phyloP scores from a whole-genome alignment of 2,113 vertebrate genomes.

The Vombatus ursinus region DNA sequence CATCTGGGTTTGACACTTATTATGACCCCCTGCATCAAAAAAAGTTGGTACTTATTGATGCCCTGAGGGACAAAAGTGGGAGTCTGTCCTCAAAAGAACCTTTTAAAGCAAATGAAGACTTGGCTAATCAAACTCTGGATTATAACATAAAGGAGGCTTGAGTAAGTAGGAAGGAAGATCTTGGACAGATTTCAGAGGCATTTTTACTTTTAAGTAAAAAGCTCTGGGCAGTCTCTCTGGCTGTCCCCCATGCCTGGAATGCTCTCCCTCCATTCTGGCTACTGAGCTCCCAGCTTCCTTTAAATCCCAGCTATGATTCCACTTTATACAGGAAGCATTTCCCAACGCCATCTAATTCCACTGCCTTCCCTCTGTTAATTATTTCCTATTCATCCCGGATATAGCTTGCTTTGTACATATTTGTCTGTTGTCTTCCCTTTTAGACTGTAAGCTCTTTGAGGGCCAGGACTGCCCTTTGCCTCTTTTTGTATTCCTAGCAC shows the following conservation, averaged over 20 bases:
- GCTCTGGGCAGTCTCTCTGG: background rate
- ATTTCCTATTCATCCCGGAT: background rate
- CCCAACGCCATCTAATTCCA: background rate
- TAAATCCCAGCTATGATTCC: background rate
- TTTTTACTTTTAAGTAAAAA: slow-evolving; percentile 8
- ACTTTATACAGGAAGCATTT: background rate
- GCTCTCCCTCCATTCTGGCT: slow-evolving; percentile 25
- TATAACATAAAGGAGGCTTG: slow-evolving; percentile 32
- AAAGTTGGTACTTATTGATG: background rate
- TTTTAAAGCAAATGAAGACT: slow-evolving; percentile 20
- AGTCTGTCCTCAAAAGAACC: background rate
- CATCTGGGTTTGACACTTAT: slow-evolving; percentile 16
- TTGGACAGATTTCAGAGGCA: slow-evolving; percentile 36
- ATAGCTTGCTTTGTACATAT: background rate
- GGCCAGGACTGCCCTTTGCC: too few species aligned
- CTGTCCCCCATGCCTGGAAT: background rate
- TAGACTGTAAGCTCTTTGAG: background rate
- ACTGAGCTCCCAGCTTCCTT: slow-evolving; percentile 11
- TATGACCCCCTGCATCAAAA: background rate
- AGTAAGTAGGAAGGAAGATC: slow-evolving; percentile 41
- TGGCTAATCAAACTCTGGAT: slow-evolving; percentile 20
- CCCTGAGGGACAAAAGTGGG: background rate
- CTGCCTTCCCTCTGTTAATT: background rate
- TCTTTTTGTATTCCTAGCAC: background rate
- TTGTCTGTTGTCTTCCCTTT: background rate